phyloP scores from a whole-genome alignment of 2,797 vertebrate species.

The Lutjanus campechanus region DNA sequence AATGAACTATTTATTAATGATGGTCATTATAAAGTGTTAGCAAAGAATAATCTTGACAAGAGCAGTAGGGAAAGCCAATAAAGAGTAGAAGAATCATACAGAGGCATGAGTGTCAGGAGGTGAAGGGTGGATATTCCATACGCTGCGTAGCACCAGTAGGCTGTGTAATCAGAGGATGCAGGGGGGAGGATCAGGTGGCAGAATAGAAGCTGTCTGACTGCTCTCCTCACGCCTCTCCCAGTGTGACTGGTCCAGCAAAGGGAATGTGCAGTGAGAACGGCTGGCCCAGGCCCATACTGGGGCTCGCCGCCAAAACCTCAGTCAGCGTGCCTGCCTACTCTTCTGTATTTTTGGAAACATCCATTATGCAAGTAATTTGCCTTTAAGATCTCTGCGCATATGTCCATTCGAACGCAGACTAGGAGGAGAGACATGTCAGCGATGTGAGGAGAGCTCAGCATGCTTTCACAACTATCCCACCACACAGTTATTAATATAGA shows the following conservation, averaged over 20 bases:
- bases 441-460: conserved; percentile 36
- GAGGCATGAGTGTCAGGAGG: conserved; percentile 33
- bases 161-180: conserved; percentile 52
- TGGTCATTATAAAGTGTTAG: too few species aligned
- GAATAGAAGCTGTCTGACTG: conserved; percentile 71
- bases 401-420: conserved; percentile 61
- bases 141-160: conserved; percentile 31
- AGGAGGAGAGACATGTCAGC: conserved; percentile 63
- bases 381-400: conserved; percentile 73
- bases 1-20: too few species aligned
- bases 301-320: conserved; percentile 75
- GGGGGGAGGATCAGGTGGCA: conserved; percentile 65
- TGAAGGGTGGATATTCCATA: conserved; percentile 11
- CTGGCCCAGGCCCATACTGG: conserved; percentile 68
- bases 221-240: conserved; percentile 74
- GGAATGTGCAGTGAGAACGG: conserved; percentile 66
- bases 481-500: conserved; percentile 46
- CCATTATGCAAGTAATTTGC: conserved; percentile 84
- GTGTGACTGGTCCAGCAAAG: conserved; percentile 60
- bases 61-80: conserved; percentile 44
- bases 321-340: conserved; percentile 78
- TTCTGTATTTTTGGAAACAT: conserved; percentile 84
- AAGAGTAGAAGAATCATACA: conserved; percentile 34
- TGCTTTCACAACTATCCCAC: conserved; percentile 38
- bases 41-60: conserved; percentile 13